phyloP scores from a whole-genome alignment of 2,113 vertebrate genomes.

The Tyto alba region DNA sequence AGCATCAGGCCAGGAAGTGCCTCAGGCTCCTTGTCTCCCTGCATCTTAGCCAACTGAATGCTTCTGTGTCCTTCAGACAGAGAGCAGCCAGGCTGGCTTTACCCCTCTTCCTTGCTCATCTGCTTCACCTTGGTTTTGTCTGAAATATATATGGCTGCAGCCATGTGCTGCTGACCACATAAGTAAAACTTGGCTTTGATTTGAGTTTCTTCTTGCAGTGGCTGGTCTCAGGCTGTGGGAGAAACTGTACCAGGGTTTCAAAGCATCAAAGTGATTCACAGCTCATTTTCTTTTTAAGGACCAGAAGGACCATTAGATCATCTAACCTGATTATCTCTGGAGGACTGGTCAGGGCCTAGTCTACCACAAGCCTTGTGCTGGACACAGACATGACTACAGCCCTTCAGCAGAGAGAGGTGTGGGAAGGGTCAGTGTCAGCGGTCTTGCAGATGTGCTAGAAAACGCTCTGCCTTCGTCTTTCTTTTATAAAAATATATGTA shows the following conservation, averaged over 20 bases:
- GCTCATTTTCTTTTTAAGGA: constrained; percentile 13
- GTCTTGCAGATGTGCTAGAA: background rate
- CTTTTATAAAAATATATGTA: background rate
- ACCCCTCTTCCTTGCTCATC: background rate
- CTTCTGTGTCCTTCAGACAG: background rate
- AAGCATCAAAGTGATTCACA: constrained; percentile 16
- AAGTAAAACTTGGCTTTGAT: background rate
- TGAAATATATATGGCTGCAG: background rate
- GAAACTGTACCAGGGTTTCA: background rate
- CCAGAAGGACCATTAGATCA: constrained; percentile 19
- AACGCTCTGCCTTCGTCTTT: background rate
- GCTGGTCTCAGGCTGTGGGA: background rate
- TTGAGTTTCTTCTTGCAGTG: constrained; percentile 5
- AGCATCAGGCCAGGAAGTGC: background rate
- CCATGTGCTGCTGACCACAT: background rate
- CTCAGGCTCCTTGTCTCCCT: background rate
- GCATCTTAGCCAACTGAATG: background rate
- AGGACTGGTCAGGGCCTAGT: background rate
- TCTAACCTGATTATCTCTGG: constrained; percentile 15
- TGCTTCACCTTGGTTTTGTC: background rate
- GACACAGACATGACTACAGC: background rate
- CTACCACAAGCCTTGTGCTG: background rate
- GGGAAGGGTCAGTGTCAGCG: background rate
- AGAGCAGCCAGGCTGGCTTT: background rate
- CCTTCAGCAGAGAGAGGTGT: background rate